A percentile compares a stretch with the other conserved stretches of the same genome.
Evolutionary conservation across 2,888 invertebrate species (phyloP).

Genomic region (Glaucopsyche alexis): DNA sequence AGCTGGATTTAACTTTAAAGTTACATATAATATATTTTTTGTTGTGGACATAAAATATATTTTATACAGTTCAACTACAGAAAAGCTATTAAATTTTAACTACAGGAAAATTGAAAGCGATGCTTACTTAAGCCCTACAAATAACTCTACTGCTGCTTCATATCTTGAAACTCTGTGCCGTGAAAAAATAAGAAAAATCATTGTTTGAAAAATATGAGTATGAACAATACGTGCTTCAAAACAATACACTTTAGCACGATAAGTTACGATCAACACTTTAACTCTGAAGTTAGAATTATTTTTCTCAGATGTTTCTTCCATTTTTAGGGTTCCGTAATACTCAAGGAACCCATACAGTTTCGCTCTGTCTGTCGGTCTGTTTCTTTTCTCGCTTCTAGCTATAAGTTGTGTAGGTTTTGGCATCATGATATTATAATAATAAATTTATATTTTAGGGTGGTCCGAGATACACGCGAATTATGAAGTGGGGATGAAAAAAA

Average conservation of each 20-base stretch:
- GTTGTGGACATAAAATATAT: not conserved
- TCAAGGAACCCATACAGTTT: no score
- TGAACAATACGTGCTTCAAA: not conserved
- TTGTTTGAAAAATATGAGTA: slow-evolving; percentile 13
- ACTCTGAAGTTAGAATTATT: not conserved
- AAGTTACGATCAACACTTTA: not conserved
- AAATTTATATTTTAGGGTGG: no score
- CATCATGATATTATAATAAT: no score
- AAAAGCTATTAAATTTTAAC: no score
- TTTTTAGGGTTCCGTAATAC: no score
- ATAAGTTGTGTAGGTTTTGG: no score
- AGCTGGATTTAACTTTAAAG: not conserved
- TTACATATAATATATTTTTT: not conserved
- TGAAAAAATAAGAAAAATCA: not conserved
- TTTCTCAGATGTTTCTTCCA: not conserved
- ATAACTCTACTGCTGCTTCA: not conserved
- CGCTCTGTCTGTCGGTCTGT: no score
- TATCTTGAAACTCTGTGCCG: not conserved
- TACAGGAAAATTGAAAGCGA: no score
- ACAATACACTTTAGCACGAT: slow-evolving; percentile 4
- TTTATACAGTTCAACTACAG: not conserved
- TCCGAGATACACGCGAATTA: no score
- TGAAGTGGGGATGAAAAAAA: no score
- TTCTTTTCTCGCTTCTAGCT: no score
- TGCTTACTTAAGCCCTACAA: not conserved